Base-by-base conservation (phyloP, 2,888 invertebrate genomes). In the Neoscelio sp. region DNA sequence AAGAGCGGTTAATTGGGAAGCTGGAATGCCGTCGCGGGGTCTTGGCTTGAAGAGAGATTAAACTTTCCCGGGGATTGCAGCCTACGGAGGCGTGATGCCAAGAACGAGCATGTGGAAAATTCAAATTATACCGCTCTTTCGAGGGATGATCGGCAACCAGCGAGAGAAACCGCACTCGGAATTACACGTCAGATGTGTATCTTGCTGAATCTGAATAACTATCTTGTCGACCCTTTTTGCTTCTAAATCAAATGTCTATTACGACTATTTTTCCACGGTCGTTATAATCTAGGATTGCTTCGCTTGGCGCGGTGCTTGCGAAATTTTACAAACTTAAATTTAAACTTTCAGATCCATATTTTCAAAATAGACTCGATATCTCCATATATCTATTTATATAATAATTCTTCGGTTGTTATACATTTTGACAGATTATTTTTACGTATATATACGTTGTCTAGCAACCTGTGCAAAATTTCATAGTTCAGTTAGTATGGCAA, bases 11-110 rank as follows among this genome's bases (percentile, higher is more conserved):
- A 44, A 60, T 60, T 40, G 67, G 60, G 20, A 26, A 60, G 60
- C 20, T 17, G 30, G 18, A 65, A 62, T 60, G 52, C 35, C 64
- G 46, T 38, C 46, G 62, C 46, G 54, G 76, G 81, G 76, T 82
- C 44, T 80, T 82, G 78, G 84, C 82, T 87, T 87, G 82, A 85
- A 85, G 77, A 77, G 62, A 83, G 85, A 86, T 86, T 86, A 84
- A 82, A 79, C 84, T 76, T 83, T 82, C 71, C 74, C 70, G 71
- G 64, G 42, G 74, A 74, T 80, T 79, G 80, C 80, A 50, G 65
- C 65, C 64, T 76, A 83, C 68, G 78, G 79, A 82, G 71, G 83
- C 84, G 81, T 75, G 82, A 83, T 85, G 83, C 83, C 84, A 80
- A 78, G 76, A 76, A 81, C 64, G 64, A 50, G 64, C 77, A 65